Conservation (phyloP, 2,113 vertebrate genomes). For the Phycodurus eques region DNA sequence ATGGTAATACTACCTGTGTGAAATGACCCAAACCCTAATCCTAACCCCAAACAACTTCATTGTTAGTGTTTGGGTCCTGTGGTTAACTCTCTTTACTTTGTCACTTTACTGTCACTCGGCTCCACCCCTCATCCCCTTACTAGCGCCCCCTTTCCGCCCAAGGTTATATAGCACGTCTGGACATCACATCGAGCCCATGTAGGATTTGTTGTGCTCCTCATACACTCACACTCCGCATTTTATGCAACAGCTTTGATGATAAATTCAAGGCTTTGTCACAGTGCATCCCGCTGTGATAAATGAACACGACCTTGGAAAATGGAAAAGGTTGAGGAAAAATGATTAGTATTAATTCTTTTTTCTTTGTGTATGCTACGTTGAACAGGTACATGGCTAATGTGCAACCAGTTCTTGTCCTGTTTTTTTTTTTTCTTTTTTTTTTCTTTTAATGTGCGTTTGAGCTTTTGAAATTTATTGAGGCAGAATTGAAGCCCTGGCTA, state of each 20-base stretch:
- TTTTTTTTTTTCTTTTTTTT: not conserved
- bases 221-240: slow-evolving; percentile 50
- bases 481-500: slow-evolving; percentile 48
- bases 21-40: too few species aligned
- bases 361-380: slow-evolving; percentile 32
- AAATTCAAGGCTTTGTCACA: slow-evolving; percentile 65
- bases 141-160: slow-evolving; percentile 51
- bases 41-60: not conserved
- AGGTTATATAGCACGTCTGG: slow-evolving; percentile 76
- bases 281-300: slow-evolving; percentile 65
- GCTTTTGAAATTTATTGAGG: slow-evolving; percentile 59
- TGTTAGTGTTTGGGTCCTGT: not conserved
- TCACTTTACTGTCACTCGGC: slow-evolving; percentile 31
- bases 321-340: slow-evolving; percentile 64
- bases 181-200: slow-evolving; percentile 70
- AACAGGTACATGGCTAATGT: slow-evolving; percentile 19
- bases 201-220: slow-evolving; percentile 58
- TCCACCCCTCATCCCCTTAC: slow-evolving; percentile 23
- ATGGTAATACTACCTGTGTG: not conserved
- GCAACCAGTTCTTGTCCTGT: slow-evolving; percentile 17
- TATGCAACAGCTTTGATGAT: slow-evolving; percentile 64
- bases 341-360: slow-evolving; percentile 61
- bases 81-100: slow-evolving; percentile 62
- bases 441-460: slow-evolving; percentile 32
- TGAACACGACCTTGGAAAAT: slow-evolving; percentile 74